Evolutionary conservation across 2,888 invertebrate species (phyloP), one percentile per base, ranked within the genome.

Genomic region (Drosophila kuntzei): DNA sequence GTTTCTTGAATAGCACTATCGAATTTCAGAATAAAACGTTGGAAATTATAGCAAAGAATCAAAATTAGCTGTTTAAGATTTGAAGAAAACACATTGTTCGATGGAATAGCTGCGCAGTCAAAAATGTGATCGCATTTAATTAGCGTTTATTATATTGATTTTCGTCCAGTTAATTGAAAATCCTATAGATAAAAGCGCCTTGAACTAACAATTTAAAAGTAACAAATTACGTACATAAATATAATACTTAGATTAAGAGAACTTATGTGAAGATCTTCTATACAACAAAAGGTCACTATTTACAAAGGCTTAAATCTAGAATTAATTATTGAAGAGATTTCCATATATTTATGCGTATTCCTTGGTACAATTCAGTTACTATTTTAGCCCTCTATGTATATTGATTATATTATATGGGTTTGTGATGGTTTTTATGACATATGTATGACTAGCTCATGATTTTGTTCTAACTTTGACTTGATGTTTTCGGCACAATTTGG

Each of bases 361-460:
- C 29, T 62, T 54, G 71, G 75, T 74, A 58, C 58, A 60, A 65
- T 50, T 55, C 44, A 51, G 43, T 54, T 54, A 25, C 43, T 47
- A 68, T 50, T 53, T 57, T 58, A 60, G 54, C 25, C 50, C 64
- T 59, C 18, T 65, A 66, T 47, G n/a, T 27, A 25, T 37, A 39
- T 58, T 29, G 36, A 61, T 39, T 64, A 61, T 43, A 53, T 36
- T 25, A 14, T 41, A 54, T 61, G 34, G 27, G 14, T n/a, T 20
- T 25, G 34, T 25, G 12, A 9, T 25, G 11, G 32, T 32, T n/a
- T 34, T 25, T 66, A 57, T 64, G 39, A 53, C 62, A 22, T 32
- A 11, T 34, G 60, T 73, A 67, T 83, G 84, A 85, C 84, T 85
- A 84, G 86, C 81, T 86, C 69, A 83, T 80, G 79, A 66, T 58